Evolutionary conservation across 2,888 invertebrate species (phyloP).

Genomic region (Acanthosoma haemorrhoidale): DNA sequence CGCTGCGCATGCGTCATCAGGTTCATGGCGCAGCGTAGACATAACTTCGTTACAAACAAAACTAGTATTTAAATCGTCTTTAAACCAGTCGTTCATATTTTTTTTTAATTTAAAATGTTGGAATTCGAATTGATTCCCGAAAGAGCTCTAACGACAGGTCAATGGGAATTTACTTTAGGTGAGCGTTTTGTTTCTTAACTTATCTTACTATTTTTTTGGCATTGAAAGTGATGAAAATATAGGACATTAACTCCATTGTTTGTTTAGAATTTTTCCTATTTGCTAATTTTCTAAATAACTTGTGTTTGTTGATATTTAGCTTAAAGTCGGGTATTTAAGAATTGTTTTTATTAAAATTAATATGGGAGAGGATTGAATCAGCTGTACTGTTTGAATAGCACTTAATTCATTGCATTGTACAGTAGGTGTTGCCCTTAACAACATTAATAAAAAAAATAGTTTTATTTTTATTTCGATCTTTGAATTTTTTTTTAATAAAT

Average conservation of each 20-base stretch:
- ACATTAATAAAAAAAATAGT: too few species aligned
- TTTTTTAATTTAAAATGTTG: constrained; percentile 60
- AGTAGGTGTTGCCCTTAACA: too few species aligned
- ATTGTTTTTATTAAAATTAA: too few species aligned
- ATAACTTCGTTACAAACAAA: not conserved
- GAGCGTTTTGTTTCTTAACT: constrained; percentile 49
- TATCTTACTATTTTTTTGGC: constrained; percentile 30
- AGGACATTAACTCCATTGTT: constrained; percentile 11
- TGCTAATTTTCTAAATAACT: not conserved
- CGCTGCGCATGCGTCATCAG: constrained; percentile 22
- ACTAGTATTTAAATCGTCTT: not conserved
- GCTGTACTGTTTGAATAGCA: too few species aligned
- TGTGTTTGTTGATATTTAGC: not conserved
- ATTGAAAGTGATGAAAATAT: constrained; percentile 3
- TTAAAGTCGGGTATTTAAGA: too few species aligned
- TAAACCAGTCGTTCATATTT: constrained; percentile 31
- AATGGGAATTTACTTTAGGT: constrained; percentile 97
- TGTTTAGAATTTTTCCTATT: not conserved
- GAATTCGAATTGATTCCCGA: constrained; percentile 95
- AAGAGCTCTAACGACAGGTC: constrained; percentile 89
- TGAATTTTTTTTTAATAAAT: too few species aligned
- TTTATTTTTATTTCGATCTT: too few species aligned
- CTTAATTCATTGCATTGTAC: too few species aligned
- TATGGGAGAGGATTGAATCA: too few species aligned
- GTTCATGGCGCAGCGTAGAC: not conserved